A percentile compares a stretch with the other conserved stretches of the same genome.
phyloP scores from a whole-genome alignment of 2,797 vertebrate species.

The Schizothorax lantsangensis region DNA sequence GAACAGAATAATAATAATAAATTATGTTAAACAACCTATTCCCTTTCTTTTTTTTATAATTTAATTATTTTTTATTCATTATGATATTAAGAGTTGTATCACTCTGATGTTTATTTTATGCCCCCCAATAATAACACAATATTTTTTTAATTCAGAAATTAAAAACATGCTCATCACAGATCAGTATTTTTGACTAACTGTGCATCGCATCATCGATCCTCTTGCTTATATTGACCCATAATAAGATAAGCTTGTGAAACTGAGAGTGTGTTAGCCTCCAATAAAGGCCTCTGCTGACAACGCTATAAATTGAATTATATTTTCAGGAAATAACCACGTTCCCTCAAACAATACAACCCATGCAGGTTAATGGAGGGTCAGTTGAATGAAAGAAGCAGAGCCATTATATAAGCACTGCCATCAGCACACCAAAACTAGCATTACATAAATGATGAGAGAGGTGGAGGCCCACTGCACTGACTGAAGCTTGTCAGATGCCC shows the following conservation, averaged over 20 bases:
- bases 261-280: neutral
- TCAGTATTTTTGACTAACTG: neutral
- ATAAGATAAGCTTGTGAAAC: neutral
- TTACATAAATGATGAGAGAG: constrained; percentile 42
- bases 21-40: neutral
- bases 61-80: neutral
- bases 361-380: constrained; percentile 46
- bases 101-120: neutral
- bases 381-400: constrained; percentile 26
- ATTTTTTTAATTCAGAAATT: neutral
- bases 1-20: neutral
- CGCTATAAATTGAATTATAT: constrained; percentile 45
- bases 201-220: neutral
- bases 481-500: constrained; percentile 32
- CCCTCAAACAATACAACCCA: constrained; percentile 18
- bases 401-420: constrained; percentile 16
- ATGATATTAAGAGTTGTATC: neutral
- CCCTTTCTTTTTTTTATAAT: neutral
- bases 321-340: constrained; percentile 36
- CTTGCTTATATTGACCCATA: neutral
- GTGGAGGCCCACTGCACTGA: constrained; percentile 21
- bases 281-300: constrained; percentile 36
- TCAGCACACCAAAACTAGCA: constrained; percentile 9
- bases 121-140: no score
- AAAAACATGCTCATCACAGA: neutral